phyloP scores from a whole-genome alignment of 2,888 invertebrate genomes.

The Caenorhabditis sp. region DNA sequence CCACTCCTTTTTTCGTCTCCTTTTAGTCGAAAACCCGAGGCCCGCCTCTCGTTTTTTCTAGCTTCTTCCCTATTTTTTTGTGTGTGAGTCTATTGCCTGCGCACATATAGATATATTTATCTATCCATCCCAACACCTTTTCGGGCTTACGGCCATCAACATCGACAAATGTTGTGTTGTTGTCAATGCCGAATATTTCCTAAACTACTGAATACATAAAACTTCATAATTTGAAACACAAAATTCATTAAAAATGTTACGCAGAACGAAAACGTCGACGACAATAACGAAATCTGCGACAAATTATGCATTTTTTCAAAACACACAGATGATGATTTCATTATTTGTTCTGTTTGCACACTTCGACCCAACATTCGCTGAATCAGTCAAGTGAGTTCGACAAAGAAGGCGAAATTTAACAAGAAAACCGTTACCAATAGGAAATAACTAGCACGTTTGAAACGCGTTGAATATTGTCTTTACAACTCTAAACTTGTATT shows the following conservation, averaged over 20 bases:
- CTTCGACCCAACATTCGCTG: slow-evolving; percentile 19
- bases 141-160: neutral
- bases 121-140: neutral
- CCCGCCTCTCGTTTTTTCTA: neutral
- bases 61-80: slow-evolving; percentile 10
- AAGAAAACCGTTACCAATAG: no score
- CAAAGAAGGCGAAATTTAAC: no score
- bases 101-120: neutral
- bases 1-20: neutral
- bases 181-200: neutral
- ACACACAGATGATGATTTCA: slow-evolving; percentile 22
- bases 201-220: neutral
- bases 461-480: no score
- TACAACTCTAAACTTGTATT: no score
- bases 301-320: neutral
- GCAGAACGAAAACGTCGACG: neutral
- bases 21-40: neutral
- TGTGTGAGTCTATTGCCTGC: neutral
- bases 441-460: no score
- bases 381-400: slow-evolving; percentile 27
- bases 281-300: neutral
- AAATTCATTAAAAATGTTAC: neutral
- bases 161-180: neutral
- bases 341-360: slow-evolving; percentile 25
- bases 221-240: neutral